Evolutionary conservation across 2,113 vertebrate species (phyloP).

Genomic region (Condylura cristata): DNA sequence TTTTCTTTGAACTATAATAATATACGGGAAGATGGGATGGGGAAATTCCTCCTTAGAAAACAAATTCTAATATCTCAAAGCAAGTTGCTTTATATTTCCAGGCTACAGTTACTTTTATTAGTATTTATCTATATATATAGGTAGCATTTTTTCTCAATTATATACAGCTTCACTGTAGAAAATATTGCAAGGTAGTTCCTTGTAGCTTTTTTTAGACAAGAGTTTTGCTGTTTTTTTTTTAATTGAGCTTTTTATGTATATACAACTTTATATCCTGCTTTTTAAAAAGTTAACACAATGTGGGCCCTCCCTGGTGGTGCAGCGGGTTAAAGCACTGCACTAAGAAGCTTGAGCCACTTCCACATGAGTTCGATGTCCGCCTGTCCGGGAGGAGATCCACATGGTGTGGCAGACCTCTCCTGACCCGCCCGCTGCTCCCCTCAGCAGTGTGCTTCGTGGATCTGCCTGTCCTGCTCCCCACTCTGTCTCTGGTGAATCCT

Average conservation of each 20-base stretch:
- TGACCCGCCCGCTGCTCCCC: no score
- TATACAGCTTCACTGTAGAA: not conserved
- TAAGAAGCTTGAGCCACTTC: no score
- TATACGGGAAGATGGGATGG: not conserved
- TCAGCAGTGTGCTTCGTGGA: no score
- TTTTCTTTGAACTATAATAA: not conserved
- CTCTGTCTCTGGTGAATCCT: no score
- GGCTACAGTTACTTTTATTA: not conserved
- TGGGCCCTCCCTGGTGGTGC: no score
- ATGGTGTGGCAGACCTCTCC: no score
- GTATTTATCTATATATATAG: not conserved
- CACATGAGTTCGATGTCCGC: no score
- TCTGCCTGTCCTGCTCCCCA: no score
- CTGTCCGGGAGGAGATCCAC: no score
- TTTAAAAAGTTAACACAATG: not conserved
- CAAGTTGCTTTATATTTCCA: not conserved
- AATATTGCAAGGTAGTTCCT: not conserved
- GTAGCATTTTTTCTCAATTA: not conserved
- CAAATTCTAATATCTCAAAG: not conserved
- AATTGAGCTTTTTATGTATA: not conserved
- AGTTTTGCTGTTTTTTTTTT: no score
- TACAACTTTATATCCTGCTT: not conserved
- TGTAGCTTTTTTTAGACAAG: not conserved
- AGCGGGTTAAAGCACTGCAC: no score
- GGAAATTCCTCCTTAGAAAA: constrained; percentile 4